phyloP scores from a whole-genome alignment of 1,140 invertebrate genomes.

The Lordiphosa stackelbergi region DNA sequence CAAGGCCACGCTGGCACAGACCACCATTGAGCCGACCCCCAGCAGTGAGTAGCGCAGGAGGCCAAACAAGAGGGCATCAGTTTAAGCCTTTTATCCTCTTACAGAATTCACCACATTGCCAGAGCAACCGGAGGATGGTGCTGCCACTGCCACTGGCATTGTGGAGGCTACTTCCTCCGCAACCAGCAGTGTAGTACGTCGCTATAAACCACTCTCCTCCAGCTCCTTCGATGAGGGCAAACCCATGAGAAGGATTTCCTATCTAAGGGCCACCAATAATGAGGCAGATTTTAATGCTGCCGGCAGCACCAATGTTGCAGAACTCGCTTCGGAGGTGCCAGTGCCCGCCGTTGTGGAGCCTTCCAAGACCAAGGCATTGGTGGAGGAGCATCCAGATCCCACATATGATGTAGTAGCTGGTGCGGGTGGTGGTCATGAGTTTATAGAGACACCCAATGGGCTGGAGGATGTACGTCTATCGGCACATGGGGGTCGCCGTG shows the following conservation, averaged over 20 bases:
- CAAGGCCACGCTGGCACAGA: constrained; percentile 68
- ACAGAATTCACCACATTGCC: constrained; percentile 46
- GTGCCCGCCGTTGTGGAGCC: constrained; percentile 44
- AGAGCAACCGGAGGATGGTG: constrained; percentile 28
- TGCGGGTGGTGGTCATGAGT: constrained; percentile 56
- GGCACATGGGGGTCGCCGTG: constrained; percentile 58
- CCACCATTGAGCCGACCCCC: constrained; percentile 47
- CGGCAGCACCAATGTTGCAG: constrained; percentile 6
- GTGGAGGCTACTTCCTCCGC: constrained; percentile 26
- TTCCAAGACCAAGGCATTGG: constrained; percentile 59
- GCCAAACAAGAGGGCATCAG: no score
- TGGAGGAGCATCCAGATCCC: constrained; percentile 69
- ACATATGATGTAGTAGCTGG: constrained; percentile 66
- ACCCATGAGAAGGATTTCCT: constrained; percentile 90
- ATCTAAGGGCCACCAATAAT: constrained; percentile 89
- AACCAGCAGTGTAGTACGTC: constrained; percentile 52
- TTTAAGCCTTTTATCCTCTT: background rate
- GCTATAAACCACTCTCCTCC: constrained; percentile 60
- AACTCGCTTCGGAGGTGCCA: background rate
- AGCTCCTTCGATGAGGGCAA: constrained; percentile 85
- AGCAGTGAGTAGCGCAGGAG: constrained; percentile 21
- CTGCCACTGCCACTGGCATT: constrained; percentile 34
- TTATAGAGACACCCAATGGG: constrained; percentile 64
- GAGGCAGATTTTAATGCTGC: constrained; percentile 78
- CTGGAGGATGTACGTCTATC: constrained; percentile 61